Conservation (phyloP, 2,797 vertebrate species). For the Aplochiton taeniatus region DNA sequence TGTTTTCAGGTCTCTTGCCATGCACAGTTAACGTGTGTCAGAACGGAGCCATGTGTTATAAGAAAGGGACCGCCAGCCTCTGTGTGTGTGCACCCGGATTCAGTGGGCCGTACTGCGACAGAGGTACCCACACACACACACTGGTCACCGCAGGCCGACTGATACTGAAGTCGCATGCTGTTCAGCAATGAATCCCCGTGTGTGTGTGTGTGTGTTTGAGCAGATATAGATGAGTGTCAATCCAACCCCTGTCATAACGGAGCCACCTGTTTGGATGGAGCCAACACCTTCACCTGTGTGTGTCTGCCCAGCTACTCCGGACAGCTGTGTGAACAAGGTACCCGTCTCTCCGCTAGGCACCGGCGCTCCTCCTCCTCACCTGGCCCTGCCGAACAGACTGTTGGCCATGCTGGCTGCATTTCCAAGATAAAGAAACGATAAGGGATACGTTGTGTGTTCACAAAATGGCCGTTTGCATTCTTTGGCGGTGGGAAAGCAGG, state of each 20-base stretch:
- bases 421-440: too few species aligned
- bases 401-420: too few species aligned
- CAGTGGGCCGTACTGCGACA: conserved; percentile 84
- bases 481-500: too few species aligned
- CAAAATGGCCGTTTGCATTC: too few species aligned
- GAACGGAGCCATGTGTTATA: conserved; percentile 86
- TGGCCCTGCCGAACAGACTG: too few species aligned
- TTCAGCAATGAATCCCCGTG: not conserved
- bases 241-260: conserved; percentile 92
- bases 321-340: conserved; percentile 87
- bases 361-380: too few species aligned
- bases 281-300: conserved; percentile 84
- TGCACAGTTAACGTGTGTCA: conserved; percentile 72
- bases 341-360: conserved; percentile 20
- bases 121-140: conserved; percentile 70
- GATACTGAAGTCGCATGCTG: not conserved
- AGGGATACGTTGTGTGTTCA: too few species aligned
- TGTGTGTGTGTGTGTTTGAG: conserved; percentile 14
- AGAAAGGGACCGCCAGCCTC: conserved; percentile 68
- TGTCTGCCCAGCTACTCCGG: conserved; percentile 93
- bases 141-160: too few species aligned
- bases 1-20: conserved; percentile 30
- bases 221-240: conserved; percentile 92
- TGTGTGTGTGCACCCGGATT: conserved; percentile 88
- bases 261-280: conserved; percentile 87